These are phyloP conservation scores for Lophotis ruficrista DNA, from an alignment of 2,113 vertebrate species.

Conservation along the genomic window DNA sequence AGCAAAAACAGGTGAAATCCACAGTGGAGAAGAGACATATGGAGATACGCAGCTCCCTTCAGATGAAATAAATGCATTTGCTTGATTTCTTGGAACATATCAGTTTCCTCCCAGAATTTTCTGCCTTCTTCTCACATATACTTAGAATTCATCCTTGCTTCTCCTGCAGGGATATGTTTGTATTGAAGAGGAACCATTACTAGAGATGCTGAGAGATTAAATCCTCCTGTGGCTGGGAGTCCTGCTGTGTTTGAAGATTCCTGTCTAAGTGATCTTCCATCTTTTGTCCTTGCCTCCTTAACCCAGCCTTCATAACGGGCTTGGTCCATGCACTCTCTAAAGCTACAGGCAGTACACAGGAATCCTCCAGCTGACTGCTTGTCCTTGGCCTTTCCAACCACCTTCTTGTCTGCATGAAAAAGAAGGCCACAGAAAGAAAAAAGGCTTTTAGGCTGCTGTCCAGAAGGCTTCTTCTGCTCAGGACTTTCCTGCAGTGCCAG, in stretches of 20 bases:
- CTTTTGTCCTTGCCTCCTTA: neutral
- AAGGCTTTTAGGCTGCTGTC: fast-evolving
- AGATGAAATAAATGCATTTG: neutral
- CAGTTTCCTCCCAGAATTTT: neutral
- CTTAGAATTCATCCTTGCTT: fast-evolving
- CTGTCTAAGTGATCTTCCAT: neutral
- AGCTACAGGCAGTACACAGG: neutral
- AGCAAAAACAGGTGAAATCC: neutral
- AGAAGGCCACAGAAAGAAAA: neutral
- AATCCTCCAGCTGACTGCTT: neutral
- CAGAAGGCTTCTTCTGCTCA: neutral
- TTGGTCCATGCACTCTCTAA: neutral
- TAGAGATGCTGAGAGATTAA: neutral
- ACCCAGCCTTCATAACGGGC: fast-evolving
- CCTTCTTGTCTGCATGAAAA: neutral
- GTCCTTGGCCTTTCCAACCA: neutral
- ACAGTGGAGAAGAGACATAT: neutral
- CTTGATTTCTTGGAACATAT: neutral
- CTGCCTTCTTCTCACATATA: neutral
- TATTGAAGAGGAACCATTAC: neutral
- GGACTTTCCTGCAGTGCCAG: fast-evolving
- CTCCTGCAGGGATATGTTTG: neutral
- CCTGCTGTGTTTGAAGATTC: neutral
- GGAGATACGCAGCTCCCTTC: neutral
- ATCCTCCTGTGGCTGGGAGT: neutral